Base-by-base conservation (phyloP, 2,113 vertebrate species). In the Pygathrix nemaeus region DNA sequence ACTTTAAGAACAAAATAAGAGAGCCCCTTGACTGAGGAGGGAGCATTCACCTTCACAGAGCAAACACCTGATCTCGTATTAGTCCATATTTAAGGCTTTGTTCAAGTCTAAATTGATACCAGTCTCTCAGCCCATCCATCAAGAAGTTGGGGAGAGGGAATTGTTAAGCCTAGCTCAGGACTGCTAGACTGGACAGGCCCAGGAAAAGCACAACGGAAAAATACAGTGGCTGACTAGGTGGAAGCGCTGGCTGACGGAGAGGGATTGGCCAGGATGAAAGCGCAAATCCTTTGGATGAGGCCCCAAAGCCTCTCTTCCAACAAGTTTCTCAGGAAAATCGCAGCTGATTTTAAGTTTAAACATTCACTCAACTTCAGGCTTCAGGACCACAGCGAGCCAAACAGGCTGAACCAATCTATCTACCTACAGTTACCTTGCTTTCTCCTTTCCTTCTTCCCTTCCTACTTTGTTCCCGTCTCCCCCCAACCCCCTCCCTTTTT, bases 1-100 rank as follows among this genome's bases (percentile, higher is more conserved):
- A 73, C 30, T 75, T 91, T 85, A 90, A 92, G 38, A 84, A 90
- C 10, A 75, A 96, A 97, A 52, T 48, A 83, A 76, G 21, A 83
- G 27, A 82, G 11, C 38, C 4, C 32, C 3, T 80, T 85, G 21
- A 5, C 61, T 75, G 14, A 81, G 32, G 38, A 93, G 14, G 16
- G 21, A 73, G 52, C 32, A 64, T 64, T 96, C n/a, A 55, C 45
- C 35, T 94, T 88, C 52, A 81, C 38, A 18, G 27, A 72, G 40
- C 7, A 3, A 95, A 81, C 25, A 81, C 35, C 52, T 94, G 13
- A 79, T 79, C 55, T 30, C 43, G 64, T 85, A 32, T 86, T 90
- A 66, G 81, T 94, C 72, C 55, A 27, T 61, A 90, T 20, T 80
- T 73, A n/a, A 72, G 30, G 10, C 16, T 96, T 72, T 76, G 8